Evolutionary conservation across 2,797 vertebrate species (phyloP).

Genomic region (Passerculus sandwichensis): DNA sequence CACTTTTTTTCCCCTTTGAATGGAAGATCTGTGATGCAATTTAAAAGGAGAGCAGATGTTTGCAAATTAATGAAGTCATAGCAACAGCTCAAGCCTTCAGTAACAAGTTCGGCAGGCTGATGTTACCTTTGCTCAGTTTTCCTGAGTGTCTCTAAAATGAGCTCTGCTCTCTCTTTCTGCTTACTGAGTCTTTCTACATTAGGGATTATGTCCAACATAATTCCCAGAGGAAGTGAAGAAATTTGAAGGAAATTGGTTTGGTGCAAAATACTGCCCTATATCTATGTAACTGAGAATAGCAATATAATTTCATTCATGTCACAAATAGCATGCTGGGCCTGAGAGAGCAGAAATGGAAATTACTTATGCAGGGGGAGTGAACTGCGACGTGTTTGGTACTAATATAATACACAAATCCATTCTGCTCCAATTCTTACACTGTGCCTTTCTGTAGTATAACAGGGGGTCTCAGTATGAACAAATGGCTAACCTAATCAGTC

Average conservation of each 20-base stretch:
- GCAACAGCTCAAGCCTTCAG: not conserved
- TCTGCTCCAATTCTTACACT: not conserved
- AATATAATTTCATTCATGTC: not conserved
- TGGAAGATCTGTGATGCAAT: not conserved
- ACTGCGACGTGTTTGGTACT: not conserved
- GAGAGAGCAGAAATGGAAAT: not conserved
- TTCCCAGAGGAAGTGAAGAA: conserved; percentile 14
- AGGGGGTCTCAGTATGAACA: not conserved
- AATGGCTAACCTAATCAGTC: not conserved
- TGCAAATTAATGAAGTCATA: conserved; percentile 14
- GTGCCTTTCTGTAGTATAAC: not conserved
- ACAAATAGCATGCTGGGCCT: not conserved
- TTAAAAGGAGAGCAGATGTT: not conserved
- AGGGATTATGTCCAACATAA: conserved; percentile 1
- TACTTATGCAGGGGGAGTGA: not conserved
- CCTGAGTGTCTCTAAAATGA: conserved; percentile 10
- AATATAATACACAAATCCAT: not conserved
- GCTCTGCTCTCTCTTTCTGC: conserved; percentile 1
- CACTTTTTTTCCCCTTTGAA: not conserved
- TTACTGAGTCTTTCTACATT: conserved; percentile 6
- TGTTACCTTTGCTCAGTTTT: not conserved
- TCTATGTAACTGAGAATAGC: not conserved
- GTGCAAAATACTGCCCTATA: not conserved
- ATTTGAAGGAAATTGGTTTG: not conserved
- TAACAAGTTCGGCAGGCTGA: not conserved